Percentiles rank a stretch among this genome's conserved stretches.
Conservation (phyloP, 2,888 invertebrate genomes). For the Timema podura region DNA sequence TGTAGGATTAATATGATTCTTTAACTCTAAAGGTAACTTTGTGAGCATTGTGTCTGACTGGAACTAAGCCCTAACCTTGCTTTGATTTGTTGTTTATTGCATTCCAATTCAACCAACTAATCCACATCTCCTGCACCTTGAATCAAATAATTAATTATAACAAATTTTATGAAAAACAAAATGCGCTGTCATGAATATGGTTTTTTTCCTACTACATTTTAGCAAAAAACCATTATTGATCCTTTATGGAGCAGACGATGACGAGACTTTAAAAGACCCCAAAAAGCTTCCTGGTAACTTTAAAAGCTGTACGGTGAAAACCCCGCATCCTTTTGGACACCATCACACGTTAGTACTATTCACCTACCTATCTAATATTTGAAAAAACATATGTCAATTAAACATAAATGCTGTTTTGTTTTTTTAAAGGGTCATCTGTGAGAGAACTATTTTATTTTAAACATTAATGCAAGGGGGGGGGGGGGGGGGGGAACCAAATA, state of each 20-base stretch:
- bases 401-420: neutral
- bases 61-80: too few species aligned
- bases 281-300: conserved; percentile 53
- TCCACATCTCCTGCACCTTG: too few species aligned
- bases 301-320: conserved; percentile 64
- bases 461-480: neutral
- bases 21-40: too few species aligned
- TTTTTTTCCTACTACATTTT: conserved; percentile 34
- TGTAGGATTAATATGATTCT: too few species aligned
- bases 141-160: too few species aligned
- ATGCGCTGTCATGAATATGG: too few species aligned
- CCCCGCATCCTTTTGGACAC: conserved; percentile 76
- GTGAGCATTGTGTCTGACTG: too few species aligned
- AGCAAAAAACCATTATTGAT: conserved; percentile 69
- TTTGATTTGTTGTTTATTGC: too few species aligned
- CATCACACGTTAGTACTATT: conserved; percentile 72
- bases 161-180: too few species aligned
- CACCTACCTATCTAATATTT: conserved; percentile 7
- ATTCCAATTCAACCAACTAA: too few species aligned
- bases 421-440: neutral
- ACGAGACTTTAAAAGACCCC: conserved; percentile 48
- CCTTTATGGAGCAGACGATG: conserved; percentile 70
- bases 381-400: neutral
- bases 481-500: too few species aligned
- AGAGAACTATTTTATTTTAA: neutral